These are phyloP conservation scores for Herpailurus yagouaroundi DNA, from an alignment of 2,113 vertebrate species.

Conservation along the genomic window DNA sequence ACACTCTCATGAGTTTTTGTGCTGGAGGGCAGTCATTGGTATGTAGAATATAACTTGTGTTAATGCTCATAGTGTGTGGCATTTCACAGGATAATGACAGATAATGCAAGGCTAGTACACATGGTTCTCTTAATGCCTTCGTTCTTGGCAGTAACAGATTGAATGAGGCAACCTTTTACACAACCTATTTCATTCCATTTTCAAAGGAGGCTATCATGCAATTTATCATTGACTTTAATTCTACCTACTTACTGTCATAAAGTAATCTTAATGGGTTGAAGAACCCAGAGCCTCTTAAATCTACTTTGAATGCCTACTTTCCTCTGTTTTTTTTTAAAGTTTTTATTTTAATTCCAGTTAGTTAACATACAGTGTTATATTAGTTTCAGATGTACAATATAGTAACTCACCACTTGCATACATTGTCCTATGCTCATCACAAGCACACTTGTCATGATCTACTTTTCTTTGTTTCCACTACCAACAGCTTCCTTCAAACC, in stretches of 20 bases:
- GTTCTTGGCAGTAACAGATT: constrained; percentile 17
- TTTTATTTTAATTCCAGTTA: neutral
- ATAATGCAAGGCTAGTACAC: neutral
- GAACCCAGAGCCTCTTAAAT: neutral
- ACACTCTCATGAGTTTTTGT: neutral
- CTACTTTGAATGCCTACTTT: neutral
- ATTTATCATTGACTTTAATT: constrained; percentile 40
- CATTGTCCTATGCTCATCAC: neutral
- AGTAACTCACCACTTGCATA: neutral
- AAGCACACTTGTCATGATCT: neutral
- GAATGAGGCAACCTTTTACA: constrained; percentile 17
- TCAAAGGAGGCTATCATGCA: constrained; percentile 21
- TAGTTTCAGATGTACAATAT: neutral
- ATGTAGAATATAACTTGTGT: neutral
- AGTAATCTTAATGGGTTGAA: neutral
- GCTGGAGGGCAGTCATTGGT: neutral
- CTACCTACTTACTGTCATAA: constrained; percentile 21
- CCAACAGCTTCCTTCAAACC: neutral
- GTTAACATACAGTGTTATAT: neutral
- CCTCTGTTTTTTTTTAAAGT: neutral
- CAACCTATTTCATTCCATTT: constrained; percentile 21
- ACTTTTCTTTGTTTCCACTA: neutral
- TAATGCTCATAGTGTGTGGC: neutral
- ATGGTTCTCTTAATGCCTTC: constrained; percentile 13
- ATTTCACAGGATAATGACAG: constrained; percentile 39